Conservation (phyloP, 1,140 invertebrate genomes). For the Wasmannia auropunctata region DNA sequence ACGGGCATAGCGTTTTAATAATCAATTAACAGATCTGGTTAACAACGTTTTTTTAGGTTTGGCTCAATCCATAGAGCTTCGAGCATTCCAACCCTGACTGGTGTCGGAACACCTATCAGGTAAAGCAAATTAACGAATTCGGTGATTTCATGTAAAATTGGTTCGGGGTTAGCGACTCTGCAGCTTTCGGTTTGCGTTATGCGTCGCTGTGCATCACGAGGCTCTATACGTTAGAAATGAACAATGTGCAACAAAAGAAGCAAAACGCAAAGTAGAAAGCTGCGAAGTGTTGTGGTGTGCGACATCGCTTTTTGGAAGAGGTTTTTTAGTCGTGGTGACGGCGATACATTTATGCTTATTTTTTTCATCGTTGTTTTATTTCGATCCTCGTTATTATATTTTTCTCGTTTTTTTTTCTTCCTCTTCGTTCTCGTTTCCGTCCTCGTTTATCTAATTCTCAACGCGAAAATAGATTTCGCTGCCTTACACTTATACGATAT, state of each 20-base stretch:
- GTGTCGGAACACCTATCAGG: constrained; percentile 91
- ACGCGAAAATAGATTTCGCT: neutral
- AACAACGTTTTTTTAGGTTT: constrained; percentile 83
- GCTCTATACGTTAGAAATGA: neutral
- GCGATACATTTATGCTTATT: constrained; percentile 17
- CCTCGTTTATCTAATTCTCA: neutral
- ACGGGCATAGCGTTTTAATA: constrained; percentile 63
- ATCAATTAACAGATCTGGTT: constrained; percentile 73
- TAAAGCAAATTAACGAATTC: constrained; percentile 86
- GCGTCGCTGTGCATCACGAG: neutral
- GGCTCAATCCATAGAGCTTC: constrained; percentile 93
- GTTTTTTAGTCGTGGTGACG: constrained; percentile 15
- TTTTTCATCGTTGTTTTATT: neutral
- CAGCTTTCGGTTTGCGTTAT: constrained; percentile 30
- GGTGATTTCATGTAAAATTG: constrained; percentile 8
- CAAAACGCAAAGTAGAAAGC: constrained; percentile 17
- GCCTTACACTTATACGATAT: neutral
- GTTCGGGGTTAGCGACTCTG: neutral
- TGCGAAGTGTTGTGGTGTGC: neutral
- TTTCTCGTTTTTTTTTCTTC: constrained; percentile 1
- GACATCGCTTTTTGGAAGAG: neutral
- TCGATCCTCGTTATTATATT: neutral
- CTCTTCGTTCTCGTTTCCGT: neutral
- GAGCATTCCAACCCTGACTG: constrained; percentile 93
- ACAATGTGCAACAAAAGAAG: neutral